A percentile compares a stretch with the other conserved stretches of the same genome.
Evolutionary conservation across 2,888 invertebrate species (phyloP).

Genomic region (Tricholauxania praeusta): DNA sequence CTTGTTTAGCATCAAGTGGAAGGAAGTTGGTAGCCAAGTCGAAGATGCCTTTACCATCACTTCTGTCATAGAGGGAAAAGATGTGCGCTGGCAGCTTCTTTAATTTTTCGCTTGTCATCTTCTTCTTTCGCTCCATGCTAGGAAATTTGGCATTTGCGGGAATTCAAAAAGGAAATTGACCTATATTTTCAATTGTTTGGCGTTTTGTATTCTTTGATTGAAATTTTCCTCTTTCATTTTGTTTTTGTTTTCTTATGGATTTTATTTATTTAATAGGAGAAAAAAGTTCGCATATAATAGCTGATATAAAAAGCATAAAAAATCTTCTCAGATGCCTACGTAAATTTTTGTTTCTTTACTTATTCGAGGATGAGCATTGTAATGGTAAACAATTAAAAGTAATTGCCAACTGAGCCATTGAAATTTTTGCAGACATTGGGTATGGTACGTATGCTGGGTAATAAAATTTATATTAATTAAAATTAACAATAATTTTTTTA

Average conservation of each 20-base stretch:
- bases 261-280: too few species aligned
- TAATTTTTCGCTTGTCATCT: neutral
- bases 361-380: neutral
- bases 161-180: constrained; percentile 22
- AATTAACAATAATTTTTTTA: neutral
- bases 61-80: neutral
- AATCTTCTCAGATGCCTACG: too few species aligned
- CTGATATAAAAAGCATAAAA: too few species aligned
- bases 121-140: neutral
- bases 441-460: neutral
- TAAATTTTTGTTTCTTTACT: too few species aligned
- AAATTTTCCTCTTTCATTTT: neutral
- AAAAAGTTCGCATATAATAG: too few species aligned
- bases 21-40: neutral
- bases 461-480: neutral
- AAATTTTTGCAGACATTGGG: neutral
- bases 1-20: constrained; percentile 20
- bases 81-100: neutral
- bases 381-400: constrained; percentile 29
- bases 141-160: neutral
- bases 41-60: too few species aligned
- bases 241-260: neutral
- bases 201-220: constrained; percentile 4
- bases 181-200: constrained; percentile 25
- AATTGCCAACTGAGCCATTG: constrained; percentile 19